phyloP scores from a whole-genome alignment of 2,888 invertebrate species.

The Bruchidius siliquastri region DNA sequence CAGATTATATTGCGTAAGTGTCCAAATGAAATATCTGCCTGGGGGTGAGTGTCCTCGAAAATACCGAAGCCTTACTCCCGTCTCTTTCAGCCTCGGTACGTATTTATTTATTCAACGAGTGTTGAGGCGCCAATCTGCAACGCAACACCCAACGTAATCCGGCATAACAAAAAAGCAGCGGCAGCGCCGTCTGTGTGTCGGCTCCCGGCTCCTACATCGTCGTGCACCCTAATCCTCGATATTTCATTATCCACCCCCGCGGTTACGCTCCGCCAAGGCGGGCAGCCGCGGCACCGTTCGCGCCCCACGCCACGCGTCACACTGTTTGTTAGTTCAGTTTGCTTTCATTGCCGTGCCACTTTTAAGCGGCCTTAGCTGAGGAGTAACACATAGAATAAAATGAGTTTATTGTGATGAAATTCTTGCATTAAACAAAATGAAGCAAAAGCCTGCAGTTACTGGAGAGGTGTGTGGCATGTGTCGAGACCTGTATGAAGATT shows the following conservation, averaged over 20 bases:
- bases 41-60: no score
- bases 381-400: no score
- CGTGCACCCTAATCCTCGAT: background rate
- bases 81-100: no score
- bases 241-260: background rate
- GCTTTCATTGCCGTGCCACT: background rate
- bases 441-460: no score
- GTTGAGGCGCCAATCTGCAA: background rate
- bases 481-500: no score
- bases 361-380: background rate
- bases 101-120: background rate
- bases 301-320: background rate
- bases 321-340: background rate
- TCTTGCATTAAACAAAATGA: no score
- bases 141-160: background rate
- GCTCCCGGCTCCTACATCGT: background rate
- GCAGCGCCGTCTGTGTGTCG: background rate
- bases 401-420: no score
- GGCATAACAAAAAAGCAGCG: background rate
- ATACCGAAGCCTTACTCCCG: no score
- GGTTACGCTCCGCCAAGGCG: background rate
- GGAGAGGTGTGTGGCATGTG: no score
- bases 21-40: no score
- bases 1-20: no score
- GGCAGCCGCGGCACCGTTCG: background rate